These are phyloP conservation scores for Anhinga anhinga DNA, from an alignment of 2,113 vertebrate species.

Conservation along the genomic window DNA sequence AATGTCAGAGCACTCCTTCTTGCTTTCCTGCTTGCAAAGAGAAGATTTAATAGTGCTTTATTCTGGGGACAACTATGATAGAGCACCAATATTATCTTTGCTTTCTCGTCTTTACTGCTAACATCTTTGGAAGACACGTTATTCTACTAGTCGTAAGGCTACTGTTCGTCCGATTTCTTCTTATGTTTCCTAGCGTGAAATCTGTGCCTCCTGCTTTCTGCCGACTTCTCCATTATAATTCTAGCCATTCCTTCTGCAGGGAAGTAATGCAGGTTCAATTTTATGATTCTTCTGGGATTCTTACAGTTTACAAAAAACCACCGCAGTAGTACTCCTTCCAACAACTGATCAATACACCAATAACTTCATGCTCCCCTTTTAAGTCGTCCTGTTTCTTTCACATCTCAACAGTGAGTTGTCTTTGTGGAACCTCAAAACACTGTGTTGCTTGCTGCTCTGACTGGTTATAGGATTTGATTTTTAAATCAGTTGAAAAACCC, in stretches of 20 bases:
- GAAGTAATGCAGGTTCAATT: not conserved
- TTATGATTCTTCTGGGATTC: not conserved
- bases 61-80: not conserved
- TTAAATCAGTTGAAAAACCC: not conserved
- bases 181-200: not conserved
- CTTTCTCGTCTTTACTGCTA: not conserved
- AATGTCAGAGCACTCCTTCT: not conserved
- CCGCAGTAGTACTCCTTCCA: not conserved
- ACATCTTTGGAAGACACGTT: not conserved
- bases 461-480: not conserved
- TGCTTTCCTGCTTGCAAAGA: not conserved
- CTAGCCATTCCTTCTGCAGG: not conserved
- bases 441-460: not conserved
- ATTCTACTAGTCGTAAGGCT: not conserved
- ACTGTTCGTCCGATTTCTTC: not conserved
- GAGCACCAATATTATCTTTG: not conserved
- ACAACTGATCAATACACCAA: rapidly evolving
- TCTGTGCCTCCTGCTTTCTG: not conserved
- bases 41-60: not conserved
- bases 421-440: not conserved
- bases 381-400: not conserved
- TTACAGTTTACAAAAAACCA: not conserved
- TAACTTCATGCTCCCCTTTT: not conserved
- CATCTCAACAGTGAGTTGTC: not conserved
- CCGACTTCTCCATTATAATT: not conserved